Percentiles rank a stretch among this genome's conserved stretches.
These are phyloP conservation scores for Philereme transversata DNA, from an alignment of 2,888 invertebrate genomes.

Conservation along the genomic window DNA sequence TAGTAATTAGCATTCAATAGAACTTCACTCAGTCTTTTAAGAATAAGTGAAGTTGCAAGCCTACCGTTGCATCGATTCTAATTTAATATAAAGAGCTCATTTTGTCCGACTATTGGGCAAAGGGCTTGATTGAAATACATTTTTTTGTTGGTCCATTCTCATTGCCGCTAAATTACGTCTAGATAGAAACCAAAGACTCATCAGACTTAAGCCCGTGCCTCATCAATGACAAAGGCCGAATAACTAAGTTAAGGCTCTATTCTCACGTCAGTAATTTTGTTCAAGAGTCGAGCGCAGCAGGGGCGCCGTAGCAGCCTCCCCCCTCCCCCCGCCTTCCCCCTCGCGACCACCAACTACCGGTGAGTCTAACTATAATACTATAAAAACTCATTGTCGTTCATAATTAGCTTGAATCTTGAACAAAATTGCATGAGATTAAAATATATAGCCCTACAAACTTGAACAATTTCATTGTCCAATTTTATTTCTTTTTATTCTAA, in stretches of 20 bases:
- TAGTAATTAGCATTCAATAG: no score
- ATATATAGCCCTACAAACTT: no score
- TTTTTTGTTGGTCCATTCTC: no score
- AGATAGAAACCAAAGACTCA: no score
- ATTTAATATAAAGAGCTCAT: no score
- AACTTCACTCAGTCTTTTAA: no score
- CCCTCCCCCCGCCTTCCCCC: conserved; percentile 48
- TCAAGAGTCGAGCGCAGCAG: conserved; percentile 78
- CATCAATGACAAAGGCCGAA: conserved; percentile 18
- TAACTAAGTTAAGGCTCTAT: conserved; percentile 33
- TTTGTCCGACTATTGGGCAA: no score
- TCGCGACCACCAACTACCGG: conserved; percentile 61
- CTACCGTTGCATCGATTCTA: no score
- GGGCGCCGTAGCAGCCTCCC: conserved; percentile 68
- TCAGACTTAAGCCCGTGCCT: conserved; percentile 9
- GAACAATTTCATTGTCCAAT: no score
- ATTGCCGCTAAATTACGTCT: no score
- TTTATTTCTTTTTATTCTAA: background rate
- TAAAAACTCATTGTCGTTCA: conserved; percentile 25
- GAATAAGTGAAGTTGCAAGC: no score
- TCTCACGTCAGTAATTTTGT: conserved; percentile 75
- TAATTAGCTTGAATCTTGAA: conserved; percentile 69
- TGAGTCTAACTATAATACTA: conserved; percentile 57
- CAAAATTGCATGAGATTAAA: conserved; percentile 49
- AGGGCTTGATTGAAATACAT: no score